phyloP scores from a whole-genome alignment of 1,140 invertebrate genomes.

The Sitodiplosis mosellana region DNA sequence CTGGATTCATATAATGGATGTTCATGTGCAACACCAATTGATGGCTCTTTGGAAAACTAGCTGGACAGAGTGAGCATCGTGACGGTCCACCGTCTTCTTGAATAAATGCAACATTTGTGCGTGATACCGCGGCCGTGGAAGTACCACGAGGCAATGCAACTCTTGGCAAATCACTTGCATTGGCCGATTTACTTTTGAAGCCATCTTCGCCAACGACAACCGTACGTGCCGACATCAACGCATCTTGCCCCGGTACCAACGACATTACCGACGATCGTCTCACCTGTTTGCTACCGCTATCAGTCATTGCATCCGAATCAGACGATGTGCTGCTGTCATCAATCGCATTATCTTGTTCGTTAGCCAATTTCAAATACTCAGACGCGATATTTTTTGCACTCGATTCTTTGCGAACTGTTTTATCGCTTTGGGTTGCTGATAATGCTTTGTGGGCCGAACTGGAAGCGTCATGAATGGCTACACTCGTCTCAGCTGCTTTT shows the following conservation, averaged over 20 bases:
- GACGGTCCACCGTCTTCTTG: constrained; percentile 52
- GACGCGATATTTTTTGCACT: constrained; percentile 39
- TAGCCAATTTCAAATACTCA: constrained; percentile 36
- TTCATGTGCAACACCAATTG: constrained; percentile 84
- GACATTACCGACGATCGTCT: no score
- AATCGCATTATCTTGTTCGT: no score
- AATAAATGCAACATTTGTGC: constrained; percentile 12
- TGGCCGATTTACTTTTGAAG: constrained; percentile 18
- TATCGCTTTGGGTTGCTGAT: not conserved
- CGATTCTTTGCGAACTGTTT: constrained; percentile 17
- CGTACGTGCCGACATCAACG: constrained; percentile 12
- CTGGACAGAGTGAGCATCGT: constrained; percentile 75
- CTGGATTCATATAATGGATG: constrained; percentile 71
- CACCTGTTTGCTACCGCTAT: constrained; percentile 12
- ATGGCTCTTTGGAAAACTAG: constrained; percentile 75
- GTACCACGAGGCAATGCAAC: not conserved
- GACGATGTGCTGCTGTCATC: no score
- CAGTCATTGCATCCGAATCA: constrained; percentile 8
- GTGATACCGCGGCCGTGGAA: not conserved
- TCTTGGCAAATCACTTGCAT: constrained; percentile 7
- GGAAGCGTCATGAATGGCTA: not conserved
- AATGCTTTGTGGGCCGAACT: not conserved
- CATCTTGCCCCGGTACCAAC: no score
- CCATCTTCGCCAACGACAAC: constrained; percentile 22
- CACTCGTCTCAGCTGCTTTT: not conserved